Evolutionary conservation across 2,797 vertebrate species (phyloP).

Genomic region (Cynopterus sphinx): DNA sequence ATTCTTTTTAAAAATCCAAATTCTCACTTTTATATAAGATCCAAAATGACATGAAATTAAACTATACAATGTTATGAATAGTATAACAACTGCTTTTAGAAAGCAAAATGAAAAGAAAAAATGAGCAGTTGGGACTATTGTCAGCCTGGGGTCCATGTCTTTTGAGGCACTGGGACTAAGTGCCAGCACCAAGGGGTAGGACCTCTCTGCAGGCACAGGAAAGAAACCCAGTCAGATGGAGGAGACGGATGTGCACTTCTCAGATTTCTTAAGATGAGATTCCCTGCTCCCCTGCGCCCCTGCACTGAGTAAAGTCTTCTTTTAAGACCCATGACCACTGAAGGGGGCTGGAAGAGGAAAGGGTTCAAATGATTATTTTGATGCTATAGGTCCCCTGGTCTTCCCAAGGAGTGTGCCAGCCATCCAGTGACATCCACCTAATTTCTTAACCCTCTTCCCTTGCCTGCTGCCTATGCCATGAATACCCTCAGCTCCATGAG

Average conservation of each 20-base stretch:
- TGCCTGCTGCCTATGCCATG: not conserved
- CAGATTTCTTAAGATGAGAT: not conserved
- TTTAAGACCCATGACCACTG: not conserved
- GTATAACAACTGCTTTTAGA: constrained; percentile 83
- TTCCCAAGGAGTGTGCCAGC: not conserved
- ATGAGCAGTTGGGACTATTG: constrained; percentile 60
- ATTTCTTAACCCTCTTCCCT: not conserved
- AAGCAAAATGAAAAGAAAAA: constrained; percentile 73
- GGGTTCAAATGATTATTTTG: constrained; percentile 4
- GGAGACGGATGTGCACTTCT: not conserved
- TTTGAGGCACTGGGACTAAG: constrained; percentile 71
- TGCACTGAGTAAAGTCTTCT: not conserved
- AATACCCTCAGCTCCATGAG: not conserved
- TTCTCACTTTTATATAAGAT: constrained; percentile 74
- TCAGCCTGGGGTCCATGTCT: constrained; percentile 76
- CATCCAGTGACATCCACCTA: not conserved
- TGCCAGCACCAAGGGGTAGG: constrained; percentile 4
- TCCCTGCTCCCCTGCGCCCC: not conserved
- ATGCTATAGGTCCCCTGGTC: not conserved
- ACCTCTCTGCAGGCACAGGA: constrained; percentile 22
- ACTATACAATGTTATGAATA: constrained; percentile 83
- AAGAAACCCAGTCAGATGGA: not conserved
- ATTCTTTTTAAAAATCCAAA: constrained; percentile 76
- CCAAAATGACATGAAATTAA: constrained; percentile 79
- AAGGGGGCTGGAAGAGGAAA: not conserved